phyloP scores from a whole-genome alignment of 1,140 invertebrate genomes.

The Drosophila lacteicornis region DNA sequence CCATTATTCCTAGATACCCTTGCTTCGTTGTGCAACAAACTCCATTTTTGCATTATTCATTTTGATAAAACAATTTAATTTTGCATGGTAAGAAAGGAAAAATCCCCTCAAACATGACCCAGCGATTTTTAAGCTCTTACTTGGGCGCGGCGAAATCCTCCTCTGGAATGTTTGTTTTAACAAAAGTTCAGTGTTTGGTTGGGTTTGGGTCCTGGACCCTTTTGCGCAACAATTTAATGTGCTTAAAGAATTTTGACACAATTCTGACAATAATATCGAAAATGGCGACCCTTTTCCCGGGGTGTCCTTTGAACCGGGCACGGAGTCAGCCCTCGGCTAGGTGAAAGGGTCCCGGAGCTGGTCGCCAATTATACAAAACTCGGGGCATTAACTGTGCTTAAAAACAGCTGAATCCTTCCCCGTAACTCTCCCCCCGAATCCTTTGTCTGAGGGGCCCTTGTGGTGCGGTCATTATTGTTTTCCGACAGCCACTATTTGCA shows the following conservation, averaged over 20 bases:
- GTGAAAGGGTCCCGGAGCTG: slow-evolving; percentile 20
- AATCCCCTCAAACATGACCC: not conserved
- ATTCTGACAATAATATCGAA: slow-evolving; percentile 61
- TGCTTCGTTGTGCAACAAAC: not conserved
- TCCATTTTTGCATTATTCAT: slow-evolving; percentile 9
- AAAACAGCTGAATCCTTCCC: slow-evolving; percentile 39
- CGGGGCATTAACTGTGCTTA: slow-evolving; percentile 61
- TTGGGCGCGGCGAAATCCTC: slow-evolving; percentile 8
- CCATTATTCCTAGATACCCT: not conserved
- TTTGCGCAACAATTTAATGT: slow-evolving; percentile 55
- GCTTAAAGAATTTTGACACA: slow-evolving; percentile 73
- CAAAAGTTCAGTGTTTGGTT: slow-evolving; percentile 1
- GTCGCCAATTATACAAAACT: slow-evolving; percentile 51
- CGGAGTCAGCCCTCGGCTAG: slow-evolving; percentile 13
- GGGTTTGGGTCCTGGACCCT: not conserved
- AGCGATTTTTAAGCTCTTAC: slow-evolving; percentile 2
- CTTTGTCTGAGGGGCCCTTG: slow-evolving; percentile 35
- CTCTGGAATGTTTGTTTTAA: slow-evolving; percentile 29
- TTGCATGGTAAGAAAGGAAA: slow-evolving; percentile 1
- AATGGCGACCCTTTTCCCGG: slow-evolving; percentile 51
- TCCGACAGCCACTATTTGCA: slow-evolving; percentile 60
- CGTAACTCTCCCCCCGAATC: not conserved
- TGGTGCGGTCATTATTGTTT: slow-evolving; percentile 64
- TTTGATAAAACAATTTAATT: slow-evolving; percentile 14
- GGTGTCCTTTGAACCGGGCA: slow-evolving; percentile 34